Evolutionary conservation across 2,113 vertebrate genomes (phyloP).

Genomic region (Leiothrix lutea): DNA sequence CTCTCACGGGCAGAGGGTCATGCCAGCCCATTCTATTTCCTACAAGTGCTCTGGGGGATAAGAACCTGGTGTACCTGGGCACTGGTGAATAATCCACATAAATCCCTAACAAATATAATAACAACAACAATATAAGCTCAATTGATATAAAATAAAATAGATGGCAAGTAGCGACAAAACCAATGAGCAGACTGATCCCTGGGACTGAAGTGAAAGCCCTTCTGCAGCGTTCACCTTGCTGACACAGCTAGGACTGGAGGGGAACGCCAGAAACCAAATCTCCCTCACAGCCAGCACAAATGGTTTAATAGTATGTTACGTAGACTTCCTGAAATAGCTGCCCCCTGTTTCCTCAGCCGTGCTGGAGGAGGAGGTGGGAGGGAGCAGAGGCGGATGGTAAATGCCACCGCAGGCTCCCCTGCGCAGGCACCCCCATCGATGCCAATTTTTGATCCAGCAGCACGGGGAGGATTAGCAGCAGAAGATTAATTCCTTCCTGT

Average conservation of each 20-base stretch:
- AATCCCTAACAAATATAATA: background rate
- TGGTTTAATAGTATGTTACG: background rate
- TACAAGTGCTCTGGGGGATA: background rate
- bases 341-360: background rate
- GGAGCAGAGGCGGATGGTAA: background rate
- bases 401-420: constrained; percentile 48
- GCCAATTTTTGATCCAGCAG: constrained; percentile 64
- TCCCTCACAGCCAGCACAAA: constrained; percentile 3
- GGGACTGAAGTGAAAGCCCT: background rate
- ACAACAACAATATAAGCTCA: background rate
- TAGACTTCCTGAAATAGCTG: constrained; percentile 30
- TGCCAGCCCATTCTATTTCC: background rate
- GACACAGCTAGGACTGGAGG: background rate
- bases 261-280: background rate
- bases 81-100: background rate
- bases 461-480: constrained; percentile 71
- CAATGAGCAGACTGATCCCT: background rate
- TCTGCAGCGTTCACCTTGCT: background rate
- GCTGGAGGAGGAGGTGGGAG: background rate
- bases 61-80: background rate
- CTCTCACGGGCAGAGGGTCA: background rate
- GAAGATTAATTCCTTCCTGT: constrained; percentile 80
- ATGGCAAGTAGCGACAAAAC: background rate
- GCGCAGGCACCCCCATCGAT: constrained; percentile 36
- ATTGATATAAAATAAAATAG: background rate